Conservation (phyloP, 2,888 invertebrate genomes). For the Graphium colonna region DNA sequence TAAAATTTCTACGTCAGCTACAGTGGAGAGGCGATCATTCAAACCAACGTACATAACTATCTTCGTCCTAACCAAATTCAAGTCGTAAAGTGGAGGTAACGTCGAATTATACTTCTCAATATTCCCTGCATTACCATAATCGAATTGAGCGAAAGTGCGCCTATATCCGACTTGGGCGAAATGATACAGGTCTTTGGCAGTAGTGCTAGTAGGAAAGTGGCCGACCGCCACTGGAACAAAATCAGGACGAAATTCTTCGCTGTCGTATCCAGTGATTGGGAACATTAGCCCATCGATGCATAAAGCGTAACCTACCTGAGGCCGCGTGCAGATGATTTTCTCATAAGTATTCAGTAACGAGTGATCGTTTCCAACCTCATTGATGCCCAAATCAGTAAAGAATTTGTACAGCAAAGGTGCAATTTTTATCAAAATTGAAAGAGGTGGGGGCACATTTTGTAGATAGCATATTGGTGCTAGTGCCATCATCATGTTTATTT, state of each 20-base stretch:
- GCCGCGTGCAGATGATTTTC: slow-evolving; percentile 23
- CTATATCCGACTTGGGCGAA: slow-evolving; percentile 35
- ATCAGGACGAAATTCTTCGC: slow-evolving; percentile 34
- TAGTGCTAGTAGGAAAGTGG: slow-evolving; percentile 44
- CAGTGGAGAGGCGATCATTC: slow-evolving; percentile 34
- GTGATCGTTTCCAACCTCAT: slow-evolving; percentile 25
- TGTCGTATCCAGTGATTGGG: slow-evolving; percentile 28
- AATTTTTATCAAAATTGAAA: slow-evolving; percentile 7
- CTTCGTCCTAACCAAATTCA: slow-evolving; percentile 34
- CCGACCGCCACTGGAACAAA: slow-evolving; percentile 34
- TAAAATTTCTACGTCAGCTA: slow-evolving; percentile 32
- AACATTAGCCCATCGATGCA: slow-evolving; percentile 24
- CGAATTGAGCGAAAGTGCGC: slow-evolving; percentile 35
- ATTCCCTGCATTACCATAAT: slow-evolving; percentile 21
- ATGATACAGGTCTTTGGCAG: slow-evolving; percentile 42
- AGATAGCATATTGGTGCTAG: slow-evolving; percentile 47
- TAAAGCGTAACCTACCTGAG: slow-evolving; percentile 21
- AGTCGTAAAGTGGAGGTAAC: slow-evolving; percentile 36
- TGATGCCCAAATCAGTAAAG: slow-evolving; percentile 9
- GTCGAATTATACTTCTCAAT: slow-evolving; percentile 27
- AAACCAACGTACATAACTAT: slow-evolving; percentile 30
- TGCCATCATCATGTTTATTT: slow-evolving; percentile 73
- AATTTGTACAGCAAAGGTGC: slow-evolving; percentile 17
- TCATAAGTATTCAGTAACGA: slow-evolving; percentile 9
- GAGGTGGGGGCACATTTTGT: slow-evolving; percentile 28